These are phyloP conservation scores for Piaya cayana DNA, from an alignment of 2,113 vertebrate species.

Conservation along the genomic window DNA sequence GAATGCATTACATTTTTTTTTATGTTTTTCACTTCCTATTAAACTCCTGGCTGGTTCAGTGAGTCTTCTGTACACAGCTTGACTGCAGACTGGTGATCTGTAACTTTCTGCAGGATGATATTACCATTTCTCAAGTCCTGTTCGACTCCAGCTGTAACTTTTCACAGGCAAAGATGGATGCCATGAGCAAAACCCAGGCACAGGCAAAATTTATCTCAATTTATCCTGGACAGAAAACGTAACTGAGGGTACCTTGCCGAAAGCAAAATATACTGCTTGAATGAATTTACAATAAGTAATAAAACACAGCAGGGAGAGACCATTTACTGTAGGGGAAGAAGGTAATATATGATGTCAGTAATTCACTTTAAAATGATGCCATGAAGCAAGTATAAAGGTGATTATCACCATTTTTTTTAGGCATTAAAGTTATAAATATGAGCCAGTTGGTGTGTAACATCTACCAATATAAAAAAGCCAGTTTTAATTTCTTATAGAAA, in stretches of 20 bases:
- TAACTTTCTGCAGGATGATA: background rate
- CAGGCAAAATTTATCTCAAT: slow-evolving; percentile 55
- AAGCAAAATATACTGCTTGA: slow-evolving; percentile 46
- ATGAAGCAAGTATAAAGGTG: background rate
- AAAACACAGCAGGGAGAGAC: slow-evolving; percentile 1
- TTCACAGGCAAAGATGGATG: slow-evolving; percentile 44
- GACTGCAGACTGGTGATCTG: background rate
- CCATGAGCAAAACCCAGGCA: background rate
- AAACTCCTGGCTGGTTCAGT: background rate
- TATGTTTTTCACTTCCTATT: slow-evolving; percentile 10
- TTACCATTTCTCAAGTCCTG: slow-evolving; percentile 36
- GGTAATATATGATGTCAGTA: background rate
- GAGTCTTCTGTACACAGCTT: background rate
- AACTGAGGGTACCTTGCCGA: background rate
- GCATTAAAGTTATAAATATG: background rate
- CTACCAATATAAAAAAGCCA: background rate
- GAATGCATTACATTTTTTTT: background rate
- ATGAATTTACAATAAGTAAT: slow-evolving; percentile 40
- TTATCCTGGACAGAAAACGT: slow-evolving; percentile 35
- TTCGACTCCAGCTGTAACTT: slow-evolving; percentile 24
- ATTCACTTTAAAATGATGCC: background rate
- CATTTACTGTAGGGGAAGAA: background rate
- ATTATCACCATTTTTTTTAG: background rate
- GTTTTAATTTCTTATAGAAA: background rate
- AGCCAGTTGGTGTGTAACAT: background rate